Conservation (phyloP, 2,113 vertebrate species). For the Gopherus evgoodei region DNA sequence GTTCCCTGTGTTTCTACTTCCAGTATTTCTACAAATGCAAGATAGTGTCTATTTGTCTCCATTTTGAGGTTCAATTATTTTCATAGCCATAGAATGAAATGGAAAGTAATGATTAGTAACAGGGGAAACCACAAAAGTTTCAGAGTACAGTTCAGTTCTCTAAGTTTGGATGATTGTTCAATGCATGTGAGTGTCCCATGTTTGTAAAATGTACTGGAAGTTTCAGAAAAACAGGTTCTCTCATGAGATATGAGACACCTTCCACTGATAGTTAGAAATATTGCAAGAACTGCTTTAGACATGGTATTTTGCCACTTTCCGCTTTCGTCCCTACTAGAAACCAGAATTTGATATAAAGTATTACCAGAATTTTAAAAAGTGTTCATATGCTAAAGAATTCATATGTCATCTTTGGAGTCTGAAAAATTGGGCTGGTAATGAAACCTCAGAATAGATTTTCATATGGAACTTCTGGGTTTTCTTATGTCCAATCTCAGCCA, state of each 20-base stretch:
- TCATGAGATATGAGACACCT: rapidly evolving
- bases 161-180: not conserved
- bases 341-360: not conserved
- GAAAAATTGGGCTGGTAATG: not conserved
- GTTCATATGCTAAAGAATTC: not conserved
- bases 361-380: not conserved
- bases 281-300: not conserved
- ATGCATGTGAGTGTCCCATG: rapidly evolving
- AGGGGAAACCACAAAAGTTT: not conserved
- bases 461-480: rapidly evolving
- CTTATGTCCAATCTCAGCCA: not conserved
- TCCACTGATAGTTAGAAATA: rapidly evolving
- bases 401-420: not conserved
- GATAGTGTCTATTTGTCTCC: not conserved
- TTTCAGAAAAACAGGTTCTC: not conserved
- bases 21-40: not conserved
- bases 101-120: not conserved
- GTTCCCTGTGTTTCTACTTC: not conserved
- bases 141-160: not conserved
- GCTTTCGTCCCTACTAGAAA: not conserved
- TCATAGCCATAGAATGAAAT: not conserved
- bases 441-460: not conserved
- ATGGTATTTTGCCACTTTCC: not conserved
- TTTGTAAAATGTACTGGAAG: not conserved
- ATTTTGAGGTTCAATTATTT: not conserved